phyloP scores from a whole-genome alignment of 2,113 vertebrate species.

The Ploceus nigricollis region DNA sequence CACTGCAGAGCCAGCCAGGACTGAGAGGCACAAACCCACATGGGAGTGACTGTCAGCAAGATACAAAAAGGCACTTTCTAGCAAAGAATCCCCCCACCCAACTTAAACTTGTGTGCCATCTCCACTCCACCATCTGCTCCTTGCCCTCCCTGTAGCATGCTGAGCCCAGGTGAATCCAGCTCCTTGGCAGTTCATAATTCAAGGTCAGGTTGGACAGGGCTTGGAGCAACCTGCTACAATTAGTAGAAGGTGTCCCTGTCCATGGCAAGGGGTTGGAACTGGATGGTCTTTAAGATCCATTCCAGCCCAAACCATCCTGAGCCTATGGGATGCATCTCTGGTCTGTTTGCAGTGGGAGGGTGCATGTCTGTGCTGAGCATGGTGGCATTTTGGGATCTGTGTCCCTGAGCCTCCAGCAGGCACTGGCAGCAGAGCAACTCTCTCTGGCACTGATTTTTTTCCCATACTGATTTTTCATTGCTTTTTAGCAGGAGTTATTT shows the following conservation, averaged over 20 bases:
- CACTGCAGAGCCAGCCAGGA: neutral
- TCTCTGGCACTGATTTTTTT: neutral
- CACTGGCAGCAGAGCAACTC: neutral
- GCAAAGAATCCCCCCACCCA: neutral
- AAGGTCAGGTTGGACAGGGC: neutral
- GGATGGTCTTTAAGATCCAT: neutral
- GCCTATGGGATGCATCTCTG: neutral
- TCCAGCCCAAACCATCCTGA: neutral
- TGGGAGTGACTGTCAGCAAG: neutral
- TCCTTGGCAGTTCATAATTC: neutral
- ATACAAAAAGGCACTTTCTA: neutral
- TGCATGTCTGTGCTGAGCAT: neutral
- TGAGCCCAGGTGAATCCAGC: neutral
- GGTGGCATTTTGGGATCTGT: neutral
- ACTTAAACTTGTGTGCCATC: rapidly evolving
- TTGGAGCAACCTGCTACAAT: neutral
- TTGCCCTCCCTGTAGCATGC: neutral
- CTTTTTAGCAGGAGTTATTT: neutral
- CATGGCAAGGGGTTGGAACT: neutral
- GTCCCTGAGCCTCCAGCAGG: neutral
- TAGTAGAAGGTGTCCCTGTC: neutral
- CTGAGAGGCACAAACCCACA: neutral
- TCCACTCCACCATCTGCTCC: neutral
- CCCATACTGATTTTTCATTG: neutral
- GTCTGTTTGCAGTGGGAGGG: neutral